phyloP scores from a whole-genome alignment of 2,888 invertebrate genomes.

The Aporophyla nigra region DNA sequence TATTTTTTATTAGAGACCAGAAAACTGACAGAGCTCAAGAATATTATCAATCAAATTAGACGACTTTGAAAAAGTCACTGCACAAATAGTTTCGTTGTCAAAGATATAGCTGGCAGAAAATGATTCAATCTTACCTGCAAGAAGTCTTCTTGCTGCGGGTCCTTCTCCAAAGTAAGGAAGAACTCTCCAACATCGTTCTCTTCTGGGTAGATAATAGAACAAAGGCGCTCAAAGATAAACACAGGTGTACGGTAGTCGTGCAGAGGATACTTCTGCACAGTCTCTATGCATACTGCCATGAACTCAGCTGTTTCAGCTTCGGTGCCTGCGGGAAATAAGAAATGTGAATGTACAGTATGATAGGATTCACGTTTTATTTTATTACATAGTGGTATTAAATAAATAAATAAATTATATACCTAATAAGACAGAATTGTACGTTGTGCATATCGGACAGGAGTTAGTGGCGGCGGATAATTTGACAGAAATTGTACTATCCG shows the following conservation, averaged over 20 bases:
- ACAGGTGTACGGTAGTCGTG: conserved; percentile 99
- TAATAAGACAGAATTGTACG: too few species aligned
- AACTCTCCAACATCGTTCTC: conserved; percentile 99
- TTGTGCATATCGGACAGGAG: too few species aligned
- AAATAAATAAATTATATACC: too few species aligned
- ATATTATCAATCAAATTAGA: not conserved
- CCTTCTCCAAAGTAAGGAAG: conserved; percentile 98
- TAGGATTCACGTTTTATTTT: not conserved
- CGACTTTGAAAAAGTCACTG: not conserved
- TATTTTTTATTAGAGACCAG: not conserved
- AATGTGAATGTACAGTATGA: not conserved
- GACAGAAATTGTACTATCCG: too few species aligned
- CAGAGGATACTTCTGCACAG: conserved; percentile 96
- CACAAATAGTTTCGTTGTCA: not conserved
- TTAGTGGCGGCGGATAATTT: too few species aligned
- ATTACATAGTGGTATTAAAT: too few species aligned
- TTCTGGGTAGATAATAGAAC: conserved; percentile 99
- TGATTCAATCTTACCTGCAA: conserved; percentile 92
- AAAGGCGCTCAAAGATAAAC: conserved; percentile 98
- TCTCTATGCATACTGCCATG: conserved; percentile 99
- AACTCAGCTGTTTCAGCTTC: conserved; percentile 99
- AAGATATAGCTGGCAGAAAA: not conserved
- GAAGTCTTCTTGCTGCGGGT: conserved; percentile 99
- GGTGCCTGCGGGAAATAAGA: conserved; percentile 91
- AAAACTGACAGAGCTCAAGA: not conserved